Evolutionary conservation across 2,797 vertebrate genomes (phyloP).

Genomic region (Anas bahamensis): DNA sequence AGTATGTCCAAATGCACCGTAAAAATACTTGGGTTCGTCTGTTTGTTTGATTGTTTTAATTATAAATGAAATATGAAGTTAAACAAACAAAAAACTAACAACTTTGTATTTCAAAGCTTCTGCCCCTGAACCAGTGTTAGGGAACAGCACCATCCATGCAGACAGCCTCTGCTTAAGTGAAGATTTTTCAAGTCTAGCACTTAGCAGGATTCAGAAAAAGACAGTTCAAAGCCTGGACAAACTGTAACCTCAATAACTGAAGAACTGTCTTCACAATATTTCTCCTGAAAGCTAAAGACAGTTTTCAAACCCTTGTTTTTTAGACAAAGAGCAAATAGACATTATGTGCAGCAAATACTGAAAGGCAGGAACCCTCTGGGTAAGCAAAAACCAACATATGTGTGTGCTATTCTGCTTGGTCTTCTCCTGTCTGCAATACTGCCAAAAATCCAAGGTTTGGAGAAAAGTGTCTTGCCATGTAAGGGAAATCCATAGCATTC

Average conservation of each 20-base stretch:
- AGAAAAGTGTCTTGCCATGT: not conserved
- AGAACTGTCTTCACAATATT: not conserved
- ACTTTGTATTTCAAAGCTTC: conserved; percentile 33
- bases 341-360: not conserved
- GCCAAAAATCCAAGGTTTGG: not conserved
- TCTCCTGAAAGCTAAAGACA: not conserved
- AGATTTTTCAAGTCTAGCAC: not conserved
- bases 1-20: not conserved
- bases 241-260: not conserved
- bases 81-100: not conserved
- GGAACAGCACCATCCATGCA: not conserved
- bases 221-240: not conserved
- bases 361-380: not conserved
- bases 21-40: not conserved
- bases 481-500: not conserved
- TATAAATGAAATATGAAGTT: no score
- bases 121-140: not conserved
- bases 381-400: not conserved
- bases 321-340: not conserved
- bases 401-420: not conserved
- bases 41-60: no score
- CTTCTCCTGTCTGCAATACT: not conserved
- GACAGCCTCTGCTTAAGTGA: not conserved
- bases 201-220: not conserved
- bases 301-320: not conserved